Conservation (phyloP, 2,888 invertebrate species). For the Acanthosoma haemorrhoidale region DNA sequence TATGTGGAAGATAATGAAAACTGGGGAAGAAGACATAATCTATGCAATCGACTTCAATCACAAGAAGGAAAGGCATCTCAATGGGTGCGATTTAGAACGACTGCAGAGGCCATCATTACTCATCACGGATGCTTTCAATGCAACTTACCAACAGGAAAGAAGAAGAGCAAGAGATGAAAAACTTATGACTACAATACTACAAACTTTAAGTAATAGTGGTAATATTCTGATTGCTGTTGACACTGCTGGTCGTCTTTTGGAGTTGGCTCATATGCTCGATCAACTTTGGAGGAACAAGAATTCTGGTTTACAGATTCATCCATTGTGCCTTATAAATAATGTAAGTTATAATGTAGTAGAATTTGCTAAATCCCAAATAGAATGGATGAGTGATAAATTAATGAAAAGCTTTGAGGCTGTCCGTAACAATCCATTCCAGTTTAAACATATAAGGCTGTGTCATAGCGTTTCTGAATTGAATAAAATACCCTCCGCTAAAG, state of each 20-base stretch:
- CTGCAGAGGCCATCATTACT: conserved; percentile 87
- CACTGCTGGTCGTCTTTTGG: conserved; percentile 93
- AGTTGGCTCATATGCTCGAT: conserved; percentile 93
- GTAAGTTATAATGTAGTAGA: conserved; percentile 98
- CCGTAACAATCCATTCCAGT: conserved; percentile 90
- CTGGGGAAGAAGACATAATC: conserved; percentile 96
- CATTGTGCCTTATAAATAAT: conserved; percentile 86
- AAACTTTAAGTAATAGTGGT: conserved; percentile 88
- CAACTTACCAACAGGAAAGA: conserved; percentile 85
- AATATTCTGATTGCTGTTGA: conserved; percentile 94
- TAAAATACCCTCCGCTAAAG: conserved; percentile 82
- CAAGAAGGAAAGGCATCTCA: conserved; percentile 95
- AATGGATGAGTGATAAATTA: conserved; percentile 99
- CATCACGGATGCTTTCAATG: conserved; percentile 93
- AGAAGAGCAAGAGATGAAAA: conserved; percentile 90
- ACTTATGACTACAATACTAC: conserved; percentile 89
- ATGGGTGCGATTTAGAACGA: conserved; percentile 88
- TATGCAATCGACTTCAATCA: conserved; percentile 99
- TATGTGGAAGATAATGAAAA: conserved; percentile 96
- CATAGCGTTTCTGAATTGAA: conserved; percentile 83
- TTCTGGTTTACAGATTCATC: conserved; percentile 91
- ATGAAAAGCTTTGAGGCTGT: conserved; percentile 88
- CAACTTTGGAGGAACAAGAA: conserved; percentile 92
- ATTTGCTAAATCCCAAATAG: conserved; percentile 97
- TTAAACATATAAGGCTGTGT: conserved; percentile 88